Base-by-base conservation (phyloP, 2,113 vertebrate species). In the Chlamydotis undulata region DNA sequence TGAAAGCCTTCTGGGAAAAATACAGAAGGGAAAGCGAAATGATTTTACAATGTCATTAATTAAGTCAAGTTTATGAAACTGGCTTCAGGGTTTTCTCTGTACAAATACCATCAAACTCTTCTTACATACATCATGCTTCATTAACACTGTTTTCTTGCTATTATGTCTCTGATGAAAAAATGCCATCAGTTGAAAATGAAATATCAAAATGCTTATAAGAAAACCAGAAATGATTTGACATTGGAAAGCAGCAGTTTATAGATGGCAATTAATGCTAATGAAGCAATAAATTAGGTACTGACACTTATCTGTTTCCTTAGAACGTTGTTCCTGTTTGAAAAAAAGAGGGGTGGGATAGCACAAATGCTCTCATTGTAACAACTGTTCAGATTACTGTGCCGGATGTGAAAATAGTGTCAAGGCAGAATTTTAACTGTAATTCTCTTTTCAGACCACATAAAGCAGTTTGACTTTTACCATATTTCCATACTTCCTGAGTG, bases 1-100 rank as follows among this genome's bases (percentile, higher is more conserved):
- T 98, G 94, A 97, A 97, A 97, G 94, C 81, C 79, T 94, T 94
- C 89, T 93, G 94, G 95, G 91, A 97, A 96, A 97, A 97, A 96
- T 95, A 95, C 97, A 98, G 92, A 97, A 96, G 86, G 49, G 92
- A 97, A 97, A 94, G 52, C 75, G 95, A 97, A 94, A 97, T 96
- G 90, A 91, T 96, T 95, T 96, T 96, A 94, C 71, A 83, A 91
- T 84, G 50, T 87, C 91, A 96, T 93, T 96, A 96, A 97, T 95
- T 97, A 95, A 90, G 76, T 90, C 60, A 94, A 92, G 71, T 96
- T 97, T 97, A 82, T 75, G 91, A 96, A 97, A 95, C 70, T 89
- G 83, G 88, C 91, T 96, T 93, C 73, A 92, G 91, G 93, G 89
- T 93, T 94, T 96, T 97, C 73, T 53, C 81, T 67, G 33, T 77